Evolutionary conservation across 2,888 invertebrate genomes (phyloP).

Genomic region (Cacoxenus indagator): DNA sequence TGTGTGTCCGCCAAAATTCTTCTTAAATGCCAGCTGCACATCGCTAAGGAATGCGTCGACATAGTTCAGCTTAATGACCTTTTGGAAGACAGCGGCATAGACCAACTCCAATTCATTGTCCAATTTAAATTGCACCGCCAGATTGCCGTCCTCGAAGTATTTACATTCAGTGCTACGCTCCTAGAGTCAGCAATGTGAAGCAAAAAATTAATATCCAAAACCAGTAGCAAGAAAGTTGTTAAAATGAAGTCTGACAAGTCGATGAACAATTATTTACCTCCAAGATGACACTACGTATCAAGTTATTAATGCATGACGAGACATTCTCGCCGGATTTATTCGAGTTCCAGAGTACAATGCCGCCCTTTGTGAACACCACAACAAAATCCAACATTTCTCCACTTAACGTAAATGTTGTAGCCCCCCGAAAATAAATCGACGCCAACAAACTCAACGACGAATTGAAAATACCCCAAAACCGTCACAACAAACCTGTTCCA

Average conservation of each 20-base stretch:
- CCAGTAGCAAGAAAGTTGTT: conserved; percentile 17
- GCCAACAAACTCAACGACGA: not conserved
- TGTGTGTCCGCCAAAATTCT: conserved; percentile 89
- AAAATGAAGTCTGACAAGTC: not conserved
- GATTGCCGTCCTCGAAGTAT: conserved; percentile 86
- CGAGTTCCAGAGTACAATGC: conserved; percentile 98
- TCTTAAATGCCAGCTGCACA: conserved; percentile 93
- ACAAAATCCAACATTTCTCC: conserved; percentile 99
- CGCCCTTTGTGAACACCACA: conserved; percentile 99
- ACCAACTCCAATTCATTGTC: conserved; percentile 99
- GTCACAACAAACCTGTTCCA: conserved; percentile 7
- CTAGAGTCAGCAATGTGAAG: conserved; percentile 38
- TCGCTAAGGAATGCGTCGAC: conserved; percentile 97
- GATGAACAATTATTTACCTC: conserved; percentile 79
- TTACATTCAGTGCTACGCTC: conserved; percentile 77
- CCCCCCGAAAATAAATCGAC: too few species aligned
- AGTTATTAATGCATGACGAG: conserved; percentile 91
- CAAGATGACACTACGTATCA: conserved; percentile 95
- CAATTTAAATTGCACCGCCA: conserved; percentile 94
- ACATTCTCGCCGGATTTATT: conserved; percentile 94
- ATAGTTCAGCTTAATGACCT: conserved; percentile 94
- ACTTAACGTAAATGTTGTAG: too few species aligned
- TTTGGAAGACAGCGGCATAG: conserved; percentile 98
- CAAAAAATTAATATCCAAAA: conserved; percentile 2
- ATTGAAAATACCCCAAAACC: not conserved